Evolutionary conservation across 2,797 vertebrate species (phyloP), one percentile per base, ranked within the genome.

Genomic region (Ctenochaetus hawaiiensis): DNA sequence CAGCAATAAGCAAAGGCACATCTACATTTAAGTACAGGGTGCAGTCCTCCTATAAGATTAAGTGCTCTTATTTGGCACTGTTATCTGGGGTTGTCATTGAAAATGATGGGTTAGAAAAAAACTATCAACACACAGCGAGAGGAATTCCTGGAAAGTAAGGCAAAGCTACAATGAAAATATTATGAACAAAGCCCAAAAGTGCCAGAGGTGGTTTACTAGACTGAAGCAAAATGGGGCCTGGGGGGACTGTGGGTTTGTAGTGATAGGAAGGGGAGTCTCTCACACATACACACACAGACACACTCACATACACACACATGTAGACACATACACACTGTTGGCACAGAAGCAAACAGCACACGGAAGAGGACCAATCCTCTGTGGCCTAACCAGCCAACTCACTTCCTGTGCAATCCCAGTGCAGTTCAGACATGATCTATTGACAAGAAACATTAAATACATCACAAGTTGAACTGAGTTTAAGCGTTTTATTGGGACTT

Each of bases 151-250:
- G 81, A 92, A 89, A 92, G 78, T 80, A 61, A 83, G 62, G 72
- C 72, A 83, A 75, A 80, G 78, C 84, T 75, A 87, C 84, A 74
- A 84, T 89, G 81, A 92, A 90, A 85, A 92, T 89, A 91, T 89
- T 82, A 89, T 68, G 79, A 90, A 92, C 80, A 93, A 92, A 91
- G 84, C 86, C 82, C 86, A 73, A 83, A 86, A 89, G 80, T 84
- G 87, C 89, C 90, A 90, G 82, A 83, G 85, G 91, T 89, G 87
- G 88, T 93, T 92, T 87, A 83, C 83, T 82, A 91, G 86, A 90
- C 82, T 74, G 87, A 87, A 75, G 87, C 72, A 69, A 85, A 89
- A 81, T 80, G 78, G 79, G 84, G 84, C 91, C 87, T 82, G 80
- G 70, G 86, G 89, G 87, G 71, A 89, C 85, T 84, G 85, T 88